These are phyloP conservation scores for Caenorhabditis japonica DNA, from an alignment of 2,888 invertebrate genomes.

Conservation along the genomic window DNA sequence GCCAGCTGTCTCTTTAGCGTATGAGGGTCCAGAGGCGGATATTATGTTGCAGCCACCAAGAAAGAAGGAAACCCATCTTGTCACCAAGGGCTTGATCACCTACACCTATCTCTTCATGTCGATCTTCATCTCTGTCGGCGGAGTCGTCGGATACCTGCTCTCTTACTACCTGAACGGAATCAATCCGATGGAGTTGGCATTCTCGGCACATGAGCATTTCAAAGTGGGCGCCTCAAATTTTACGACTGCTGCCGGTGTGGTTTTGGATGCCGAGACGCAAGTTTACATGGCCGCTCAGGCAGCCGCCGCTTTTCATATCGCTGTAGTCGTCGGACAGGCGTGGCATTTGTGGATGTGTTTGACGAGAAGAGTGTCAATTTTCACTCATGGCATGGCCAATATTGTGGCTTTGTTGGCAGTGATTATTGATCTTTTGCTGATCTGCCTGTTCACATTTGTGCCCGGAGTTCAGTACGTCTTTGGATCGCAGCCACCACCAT, in stretches of 20 bases:
- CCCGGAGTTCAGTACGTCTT: conserved; percentile 65
- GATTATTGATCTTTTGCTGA: conserved; percentile 63
- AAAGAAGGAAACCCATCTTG: conserved; percentile 64
- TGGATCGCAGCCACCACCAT: conserved; percentile 65
- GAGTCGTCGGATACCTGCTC: conserved; percentile 56
- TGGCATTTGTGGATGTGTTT: conserved; percentile 69
- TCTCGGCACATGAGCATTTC: conserved; percentile 54
- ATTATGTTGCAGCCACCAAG: conserved; percentile 74
- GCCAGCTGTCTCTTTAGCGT: conserved; percentile 71
- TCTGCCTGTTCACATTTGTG: conserved; percentile 65
- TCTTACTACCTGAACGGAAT: conserved; percentile 60
- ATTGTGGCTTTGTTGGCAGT: conserved; percentile 63
- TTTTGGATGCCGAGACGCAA: conserved; percentile 45
- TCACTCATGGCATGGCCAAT: conserved; percentile 67
- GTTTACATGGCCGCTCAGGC: conserved; percentile 56
- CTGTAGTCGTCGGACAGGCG: conserved; percentile 53
- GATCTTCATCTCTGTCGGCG: conserved; percentile 68
- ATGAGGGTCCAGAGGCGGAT: conserved; percentile 72
- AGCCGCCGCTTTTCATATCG: conserved; percentile 58
- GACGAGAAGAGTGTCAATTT: conserved; percentile 68
- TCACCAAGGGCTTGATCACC: conserved; percentile 67
- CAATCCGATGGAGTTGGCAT: conserved; percentile 49
- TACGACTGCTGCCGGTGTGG: conserved; percentile 34
- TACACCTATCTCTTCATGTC: conserved; percentile 74
- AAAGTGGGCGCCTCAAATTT: conserved; percentile 52